Evolutionary conservation across 1,140 invertebrate species (phyloP).

Genomic region (Cyclina sinensis): DNA sequence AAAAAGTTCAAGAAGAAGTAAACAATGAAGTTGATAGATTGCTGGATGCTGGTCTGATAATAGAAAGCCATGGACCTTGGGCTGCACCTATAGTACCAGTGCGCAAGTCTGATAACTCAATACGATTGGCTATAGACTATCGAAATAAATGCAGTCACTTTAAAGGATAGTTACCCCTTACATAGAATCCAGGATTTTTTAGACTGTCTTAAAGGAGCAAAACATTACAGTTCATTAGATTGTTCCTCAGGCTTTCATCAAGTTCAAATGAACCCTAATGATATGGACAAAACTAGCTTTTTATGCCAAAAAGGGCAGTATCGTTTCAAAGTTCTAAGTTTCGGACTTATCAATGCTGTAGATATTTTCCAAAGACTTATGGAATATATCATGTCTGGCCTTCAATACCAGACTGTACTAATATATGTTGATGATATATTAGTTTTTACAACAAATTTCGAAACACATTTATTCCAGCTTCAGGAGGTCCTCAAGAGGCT

Average conservation of each 20-base stretch:
- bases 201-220: conserved; percentile 50
- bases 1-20: conserved; percentile 30
- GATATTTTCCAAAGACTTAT: conserved; percentile 57
- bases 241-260: conserved; percentile 80
- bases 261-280: conserved; percentile 73
- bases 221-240: conserved; percentile 75
- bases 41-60: conserved; percentile 68
- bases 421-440: conserved; percentile 70
- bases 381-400: conserved; percentile 21
- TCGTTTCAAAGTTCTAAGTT: conserved; percentile 43
- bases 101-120: conserved; percentile 53
- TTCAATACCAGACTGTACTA: conserved; percentile 72
- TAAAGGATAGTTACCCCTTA: conserved; percentile 9
- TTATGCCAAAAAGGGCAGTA: conserved; percentile 77
- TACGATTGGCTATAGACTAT: conserved; percentile 87
- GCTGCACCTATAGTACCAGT: conserved; percentile 58
- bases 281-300: conserved; percentile 75
- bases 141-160: conserved; percentile 60
- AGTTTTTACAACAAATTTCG: conserved; percentile 41
- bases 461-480: conserved; percentile 16
- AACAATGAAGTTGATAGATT: conserved; percentile 60
- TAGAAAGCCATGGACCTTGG: conserved; percentile 20
- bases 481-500: conserved; percentile 8
- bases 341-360: conserved; percentile 41
- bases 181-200: conserved; percentile 45